Conservation (phyloP, 2,113 vertebrate genomes). For the Castor canadensis region DNA sequence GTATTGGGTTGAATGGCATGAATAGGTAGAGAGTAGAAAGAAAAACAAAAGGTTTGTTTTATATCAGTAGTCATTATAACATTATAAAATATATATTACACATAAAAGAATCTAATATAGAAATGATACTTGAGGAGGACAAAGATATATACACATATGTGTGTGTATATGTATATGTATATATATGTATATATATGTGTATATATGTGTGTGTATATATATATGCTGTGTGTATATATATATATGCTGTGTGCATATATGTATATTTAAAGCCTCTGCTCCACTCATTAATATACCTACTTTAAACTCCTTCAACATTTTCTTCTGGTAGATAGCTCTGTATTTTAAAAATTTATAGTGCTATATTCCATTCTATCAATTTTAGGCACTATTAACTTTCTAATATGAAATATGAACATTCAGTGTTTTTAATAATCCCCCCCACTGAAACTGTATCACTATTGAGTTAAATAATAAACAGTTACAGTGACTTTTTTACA, state of each 20-base stretch:
- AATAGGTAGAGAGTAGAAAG: not conserved
- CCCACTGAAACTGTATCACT: not conserved
- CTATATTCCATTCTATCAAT: not conserved
- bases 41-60: not conserved
- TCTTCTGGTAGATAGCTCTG: not conserved
- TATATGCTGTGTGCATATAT: not conserved
- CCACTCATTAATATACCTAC: not conserved
- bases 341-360: not conserved
- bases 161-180: not conserved
- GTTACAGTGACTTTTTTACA: not conserved
- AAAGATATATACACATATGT: not conserved
- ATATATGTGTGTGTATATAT: not conserved
- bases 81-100: not conserved
- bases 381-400: slow-evolving; percentile 9
- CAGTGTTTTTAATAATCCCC: not conserved
- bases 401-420: not conserved
- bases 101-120: not conserved
- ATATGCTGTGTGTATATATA: not conserved
- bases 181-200: not conserved
- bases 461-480: slow-evolving; percentile 29
- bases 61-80: not conserved
- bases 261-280: not conserved
- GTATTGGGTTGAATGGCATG: not conserved
- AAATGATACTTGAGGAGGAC: not conserved
- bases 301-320: not conserved